phyloP scores from a whole-genome alignment of 2,113 vertebrate genomes.

The Semnornis frantzii region DNA sequence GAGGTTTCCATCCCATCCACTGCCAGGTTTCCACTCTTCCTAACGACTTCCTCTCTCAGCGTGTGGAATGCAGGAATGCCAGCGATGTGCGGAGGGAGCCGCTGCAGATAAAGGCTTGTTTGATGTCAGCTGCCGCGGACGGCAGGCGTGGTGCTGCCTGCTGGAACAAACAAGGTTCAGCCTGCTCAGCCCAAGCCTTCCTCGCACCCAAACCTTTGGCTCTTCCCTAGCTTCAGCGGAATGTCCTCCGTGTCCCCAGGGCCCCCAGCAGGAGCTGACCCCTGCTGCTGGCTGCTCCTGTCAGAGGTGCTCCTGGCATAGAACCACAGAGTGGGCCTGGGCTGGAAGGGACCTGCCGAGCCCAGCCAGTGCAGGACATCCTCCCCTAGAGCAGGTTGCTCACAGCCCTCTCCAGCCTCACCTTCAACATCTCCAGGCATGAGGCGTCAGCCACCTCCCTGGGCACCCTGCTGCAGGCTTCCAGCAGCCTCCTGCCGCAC shows the following conservation, averaged over 20 bases:
- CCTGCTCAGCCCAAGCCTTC: background rate
- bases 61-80: background rate
- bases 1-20: slow-evolving; percentile 42
- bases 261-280: background rate
- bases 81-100: slow-evolving; percentile 40
- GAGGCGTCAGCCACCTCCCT: no score
- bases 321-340: no score
- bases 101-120: slow-evolving; percentile 16
- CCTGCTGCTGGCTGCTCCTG: background rate
- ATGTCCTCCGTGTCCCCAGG: background rate
- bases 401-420: no score
- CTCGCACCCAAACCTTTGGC: background rate
- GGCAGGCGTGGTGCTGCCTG: background rate
- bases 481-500: no score
- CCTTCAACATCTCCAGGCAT: no score
- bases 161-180: background rate
- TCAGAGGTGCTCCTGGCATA: background rate
- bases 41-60: slow-evolving; percentile 34
- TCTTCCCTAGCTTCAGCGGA: background rate
- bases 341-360: no score
- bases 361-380: no score
- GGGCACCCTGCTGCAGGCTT: no score
- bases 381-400: no score
- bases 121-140: background rate
- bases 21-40: slow-evolving; percentile 61